Percentiles rank a stretch among this genome's conserved stretches.
Conservation (phyloP, 2,797 vertebrate genomes). For the Morus bassanus region DNA sequence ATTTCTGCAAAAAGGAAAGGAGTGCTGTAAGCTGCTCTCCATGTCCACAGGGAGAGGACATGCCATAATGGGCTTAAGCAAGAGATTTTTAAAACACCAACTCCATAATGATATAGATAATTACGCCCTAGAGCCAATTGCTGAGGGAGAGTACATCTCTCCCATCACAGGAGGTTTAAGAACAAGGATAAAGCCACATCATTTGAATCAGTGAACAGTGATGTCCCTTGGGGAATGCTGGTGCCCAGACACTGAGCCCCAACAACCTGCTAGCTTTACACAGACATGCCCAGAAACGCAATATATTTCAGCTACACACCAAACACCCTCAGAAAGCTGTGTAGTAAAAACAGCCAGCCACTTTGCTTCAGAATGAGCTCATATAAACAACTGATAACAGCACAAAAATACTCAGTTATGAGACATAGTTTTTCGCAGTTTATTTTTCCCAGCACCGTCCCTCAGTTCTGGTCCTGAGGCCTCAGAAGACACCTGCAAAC, state of each 20-base stretch:
- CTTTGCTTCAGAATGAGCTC: slow-evolving; percentile 24
- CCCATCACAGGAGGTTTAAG: not conserved
- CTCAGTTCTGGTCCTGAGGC: not conserved
- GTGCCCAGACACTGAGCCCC: not conserved
- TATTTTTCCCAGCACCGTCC: not conserved
- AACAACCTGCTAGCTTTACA: not conserved
- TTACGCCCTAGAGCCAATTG: accelerated
- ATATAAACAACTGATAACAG: slow-evolving; percentile 12
- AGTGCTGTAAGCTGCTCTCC: not conserved
- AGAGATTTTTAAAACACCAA: not conserved
- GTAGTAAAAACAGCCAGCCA: not conserved
- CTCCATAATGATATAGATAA: not conserved
- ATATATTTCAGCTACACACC: not conserved
- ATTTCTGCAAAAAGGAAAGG: slow-evolving; percentile 30
- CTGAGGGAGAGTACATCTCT: not conserved
- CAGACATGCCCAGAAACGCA: not conserved
- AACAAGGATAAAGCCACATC: not conserved
- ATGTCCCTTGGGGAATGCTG: not conserved
- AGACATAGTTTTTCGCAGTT: not conserved
- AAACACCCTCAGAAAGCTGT: not conserved
- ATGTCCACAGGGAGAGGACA: not conserved
- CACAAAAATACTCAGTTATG: not conserved
- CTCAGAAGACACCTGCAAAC: not conserved
- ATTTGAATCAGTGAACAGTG: not conserved
- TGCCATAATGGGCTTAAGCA: not conserved